Evolutionary conservation across 2,113 vertebrate species (phyloP).

Genomic region (Dolichotis patagonum): DNA sequence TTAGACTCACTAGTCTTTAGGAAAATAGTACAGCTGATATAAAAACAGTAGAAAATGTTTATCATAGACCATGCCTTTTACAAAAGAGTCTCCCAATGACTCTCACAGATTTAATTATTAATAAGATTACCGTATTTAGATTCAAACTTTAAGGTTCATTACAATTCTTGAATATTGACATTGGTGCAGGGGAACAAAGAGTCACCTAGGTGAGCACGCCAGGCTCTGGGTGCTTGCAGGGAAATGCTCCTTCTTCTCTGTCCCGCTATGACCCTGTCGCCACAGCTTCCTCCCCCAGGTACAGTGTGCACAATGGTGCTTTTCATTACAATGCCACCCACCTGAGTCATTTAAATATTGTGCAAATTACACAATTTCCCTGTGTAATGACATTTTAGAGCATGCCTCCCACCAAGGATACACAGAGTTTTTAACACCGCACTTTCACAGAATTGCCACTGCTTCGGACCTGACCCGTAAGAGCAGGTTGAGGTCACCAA

Average conservation of each 20-base stretch:
- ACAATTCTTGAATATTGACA: background rate
- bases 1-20: background rate
- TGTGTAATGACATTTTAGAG: slow-evolving; percentile 9
- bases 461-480: background rate
- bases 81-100: background rate
- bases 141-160: background rate
- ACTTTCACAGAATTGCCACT: background rate
- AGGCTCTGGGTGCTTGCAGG: background rate
- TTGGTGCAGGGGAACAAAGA: background rate
- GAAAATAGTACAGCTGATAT: background rate
- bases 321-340: slow-evolving; percentile 9
- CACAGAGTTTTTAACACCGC: background rate
- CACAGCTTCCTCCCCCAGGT: background rate
- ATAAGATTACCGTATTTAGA: background rate
- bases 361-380: slow-evolving; percentile 41
- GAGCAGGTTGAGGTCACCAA: background rate
- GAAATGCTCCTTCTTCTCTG: background rate
- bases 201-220: too few relatives aligned
- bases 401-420: background rate
- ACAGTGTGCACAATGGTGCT: background rate
- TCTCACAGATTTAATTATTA: background rate
- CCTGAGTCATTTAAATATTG: slow-evolving; percentile 20
- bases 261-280: background rate
- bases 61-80: background rate
- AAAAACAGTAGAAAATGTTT: background rate